Evolutionary conservation across 1,140 invertebrate species (phyloP).

Genomic region (Cardiocondyla obscurior): DNA sequence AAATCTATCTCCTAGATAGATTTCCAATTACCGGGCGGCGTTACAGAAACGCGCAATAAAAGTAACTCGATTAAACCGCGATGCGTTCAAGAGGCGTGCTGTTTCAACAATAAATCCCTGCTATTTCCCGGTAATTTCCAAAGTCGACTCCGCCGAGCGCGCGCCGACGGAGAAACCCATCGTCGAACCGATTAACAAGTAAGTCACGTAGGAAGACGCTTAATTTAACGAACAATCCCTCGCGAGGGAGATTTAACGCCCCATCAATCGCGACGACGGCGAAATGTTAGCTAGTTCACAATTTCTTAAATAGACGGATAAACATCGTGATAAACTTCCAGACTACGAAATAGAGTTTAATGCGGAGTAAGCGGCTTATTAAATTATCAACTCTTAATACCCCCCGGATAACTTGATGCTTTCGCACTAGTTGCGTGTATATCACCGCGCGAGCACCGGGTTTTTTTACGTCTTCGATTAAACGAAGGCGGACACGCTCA

Average conservation of each 20-base stretch:
- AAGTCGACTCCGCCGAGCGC: background rate
- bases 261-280: background rate
- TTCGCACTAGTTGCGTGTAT: background rate
- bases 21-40: slow-evolving; percentile 37
- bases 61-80: slow-evolving; percentile 54
- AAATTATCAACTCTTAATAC: background rate
- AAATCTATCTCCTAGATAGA: slow-evolving; percentile 55
- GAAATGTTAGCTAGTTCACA: background rate
- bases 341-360: background rate
- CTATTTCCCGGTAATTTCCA: slow-evolving; percentile 11
- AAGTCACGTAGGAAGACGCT: slow-evolving; percentile 28
- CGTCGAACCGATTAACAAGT: background rate
- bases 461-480: slow-evolving; percentile 1
- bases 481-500: slow-evolving; percentile 2
- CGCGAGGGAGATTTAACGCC: background rate
- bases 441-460: background rate
- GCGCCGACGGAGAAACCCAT: background rate
- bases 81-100: background rate
- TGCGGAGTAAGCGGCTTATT: background rate
- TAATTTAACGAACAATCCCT: slow-evolving; percentile 34
- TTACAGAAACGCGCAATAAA: slow-evolving; percentile 7
- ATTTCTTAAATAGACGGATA: background rate
- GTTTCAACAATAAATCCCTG: slow-evolving; percentile 32
- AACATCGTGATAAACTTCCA: background rate
- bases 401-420: background rate